Conservation (phyloP, 2,113 vertebrate species). For the Paramormyrops kingsleyae region DNA sequence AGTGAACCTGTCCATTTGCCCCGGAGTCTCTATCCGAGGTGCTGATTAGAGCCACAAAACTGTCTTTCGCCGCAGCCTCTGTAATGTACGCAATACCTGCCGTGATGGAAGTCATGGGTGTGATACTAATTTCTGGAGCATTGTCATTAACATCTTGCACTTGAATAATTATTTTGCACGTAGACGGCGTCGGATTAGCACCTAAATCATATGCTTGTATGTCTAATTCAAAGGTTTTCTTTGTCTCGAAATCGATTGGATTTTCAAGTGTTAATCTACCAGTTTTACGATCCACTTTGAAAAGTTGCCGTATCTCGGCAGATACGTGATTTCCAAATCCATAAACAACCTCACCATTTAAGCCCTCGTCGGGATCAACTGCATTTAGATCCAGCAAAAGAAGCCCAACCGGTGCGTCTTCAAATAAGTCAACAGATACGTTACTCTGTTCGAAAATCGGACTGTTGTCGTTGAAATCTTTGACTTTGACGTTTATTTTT, state of each 20-base stretch:
- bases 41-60: slow-evolving; percentile 87
- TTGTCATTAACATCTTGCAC: slow-evolving; percentile 91
- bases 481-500: slow-evolving; percentile 75
- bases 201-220: slow-evolving; percentile 84
- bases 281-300: slow-evolving; percentile 75
- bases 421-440: slow-evolving; percentile 75
- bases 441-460: slow-evolving; percentile 80
- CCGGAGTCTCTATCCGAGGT: slow-evolving; percentile 86
- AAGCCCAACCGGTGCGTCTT: slow-evolving; percentile 73
- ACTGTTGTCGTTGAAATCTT: slow-evolving; percentile 90
- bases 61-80: slow-evolving; percentile 79
- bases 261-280: slow-evolving; percentile 75
- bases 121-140: slow-evolving; percentile 80
- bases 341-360: slow-evolving; percentile 83
- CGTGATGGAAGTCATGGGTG: slow-evolving; percentile 68
- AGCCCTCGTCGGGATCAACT: slow-evolving; percentile 77
- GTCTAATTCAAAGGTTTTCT: slow-evolving; percentile 83
- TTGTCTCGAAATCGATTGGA: slow-evolving; percentile 80
- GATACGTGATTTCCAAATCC: slow-evolving; percentile 80
- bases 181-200: slow-evolving; percentile 70
- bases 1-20: slow-evolving; percentile 79
- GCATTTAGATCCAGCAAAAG: slow-evolving; percentile 81
- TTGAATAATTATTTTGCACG: slow-evolving; percentile 83
- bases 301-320: slow-evolving; percentile 74
- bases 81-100: slow-evolving; percentile 57